A percentile compares a stretch with the other conserved stretches of the same genome.
Conservation (phyloP, 30 jellyfish, hydroid and myxozoan genomes). For the Aurelia sp. region DNA sequence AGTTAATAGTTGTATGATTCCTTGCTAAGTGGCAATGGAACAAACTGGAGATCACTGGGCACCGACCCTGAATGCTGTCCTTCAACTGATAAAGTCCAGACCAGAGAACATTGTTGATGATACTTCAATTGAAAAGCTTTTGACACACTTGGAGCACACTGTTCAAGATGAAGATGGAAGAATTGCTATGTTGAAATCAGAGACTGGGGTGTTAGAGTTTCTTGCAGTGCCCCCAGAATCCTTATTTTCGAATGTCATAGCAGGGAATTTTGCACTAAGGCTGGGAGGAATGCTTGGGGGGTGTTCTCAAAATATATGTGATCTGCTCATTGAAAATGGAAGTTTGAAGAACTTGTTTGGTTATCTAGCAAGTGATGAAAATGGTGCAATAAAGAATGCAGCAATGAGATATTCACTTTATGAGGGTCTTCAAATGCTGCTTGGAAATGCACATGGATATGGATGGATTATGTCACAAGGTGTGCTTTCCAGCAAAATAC, state of each 20-base stretch:
- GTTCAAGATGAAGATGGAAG: slow-evolving; percentile 9
- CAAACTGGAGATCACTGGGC: slow-evolving; percentile 9
- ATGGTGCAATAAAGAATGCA: slow-evolving; percentile 15
- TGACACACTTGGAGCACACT: slow-evolving; percentile 21
- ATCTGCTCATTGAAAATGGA: slow-evolving; percentile 14
- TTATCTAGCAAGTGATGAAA: not conserved
- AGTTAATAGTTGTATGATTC: not conserved
- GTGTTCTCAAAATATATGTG: slow-evolving; percentile 11
- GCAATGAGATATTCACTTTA: slow-evolving; percentile 39
- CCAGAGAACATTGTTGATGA: slow-evolving; percentile 65
- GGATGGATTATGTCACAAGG: slow-evolving; percentile 14
- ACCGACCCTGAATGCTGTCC: slow-evolving; percentile 13
- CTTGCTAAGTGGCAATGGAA: not conserved
- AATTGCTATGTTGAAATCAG: not conserved
- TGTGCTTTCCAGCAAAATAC: too few relatives aligned
- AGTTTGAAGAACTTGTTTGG: slow-evolving; percentile 40
- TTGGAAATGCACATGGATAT: slow-evolving; percentile 6
- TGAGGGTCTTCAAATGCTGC: slow-evolving; percentile 41
- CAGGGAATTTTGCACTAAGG: slow-evolving; percentile 50
- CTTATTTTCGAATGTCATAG: slow-evolving; percentile 1
- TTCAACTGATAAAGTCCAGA: slow-evolving; percentile 19
- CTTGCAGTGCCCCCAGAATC: slow-evolving; percentile 20
- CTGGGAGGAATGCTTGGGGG: slow-evolving; percentile 58
- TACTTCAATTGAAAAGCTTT: slow-evolving; percentile 51
- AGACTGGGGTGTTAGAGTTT: slow-evolving; percentile 19